These are phyloP conservation scores for Rhinatrema bivittatum DNA, from an alignment of 2,797 vertebrate species.

Conservation along the genomic window DNA sequence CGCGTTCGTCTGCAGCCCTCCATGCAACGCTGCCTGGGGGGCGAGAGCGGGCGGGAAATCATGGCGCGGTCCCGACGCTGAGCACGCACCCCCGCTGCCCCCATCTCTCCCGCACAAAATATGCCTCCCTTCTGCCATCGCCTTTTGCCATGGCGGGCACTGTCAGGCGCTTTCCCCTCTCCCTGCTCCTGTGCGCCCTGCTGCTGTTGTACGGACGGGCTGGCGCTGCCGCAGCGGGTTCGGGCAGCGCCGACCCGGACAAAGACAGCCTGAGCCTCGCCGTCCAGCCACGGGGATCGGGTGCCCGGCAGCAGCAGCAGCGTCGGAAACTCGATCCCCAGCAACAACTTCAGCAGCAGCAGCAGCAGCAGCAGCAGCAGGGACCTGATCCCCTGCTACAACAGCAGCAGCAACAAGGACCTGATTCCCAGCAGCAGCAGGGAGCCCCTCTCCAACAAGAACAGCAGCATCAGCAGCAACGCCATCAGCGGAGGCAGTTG, in stretches of 20 bases:
- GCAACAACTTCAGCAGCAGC: too few relatives aligned
- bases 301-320: slow-evolving; percentile 26
- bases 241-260: slow-evolving; percentile 20
- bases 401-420: too few relatives aligned
- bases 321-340: too few relatives aligned
- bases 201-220: slow-evolving; percentile 27
- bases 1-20: too few relatives aligned
- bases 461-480: neutral
- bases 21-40: neutral
- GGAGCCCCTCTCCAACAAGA: slow-evolving; percentile 9
- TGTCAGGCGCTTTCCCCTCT: slow-evolving; percentile 25
- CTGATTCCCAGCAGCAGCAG: slow-evolving; percentile 18
- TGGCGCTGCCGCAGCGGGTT: slow-evolving; percentile 14
- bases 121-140: slow-evolving; percentile 47
- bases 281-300: slow-evolving; percentile 15
- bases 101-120: slow-evolving; percentile 31
- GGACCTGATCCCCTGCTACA: too few relatives aligned
- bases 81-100: slow-evolving; percentile 7
- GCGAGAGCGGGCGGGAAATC: too few relatives aligned
- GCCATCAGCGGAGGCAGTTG: slow-evolving; percentile 19
- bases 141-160: slow-evolving; percentile 50
- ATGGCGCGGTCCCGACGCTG: slow-evolving; percentile 11
- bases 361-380: too few relatives aligned
- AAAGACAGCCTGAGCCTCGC: slow-evolving; percentile 34
- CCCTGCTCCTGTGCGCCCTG: slow-evolving; percentile 27